Evolutionary conservation across 2,113 vertebrate species (phyloP).

Genomic region (Delphinus delphis): DNA sequence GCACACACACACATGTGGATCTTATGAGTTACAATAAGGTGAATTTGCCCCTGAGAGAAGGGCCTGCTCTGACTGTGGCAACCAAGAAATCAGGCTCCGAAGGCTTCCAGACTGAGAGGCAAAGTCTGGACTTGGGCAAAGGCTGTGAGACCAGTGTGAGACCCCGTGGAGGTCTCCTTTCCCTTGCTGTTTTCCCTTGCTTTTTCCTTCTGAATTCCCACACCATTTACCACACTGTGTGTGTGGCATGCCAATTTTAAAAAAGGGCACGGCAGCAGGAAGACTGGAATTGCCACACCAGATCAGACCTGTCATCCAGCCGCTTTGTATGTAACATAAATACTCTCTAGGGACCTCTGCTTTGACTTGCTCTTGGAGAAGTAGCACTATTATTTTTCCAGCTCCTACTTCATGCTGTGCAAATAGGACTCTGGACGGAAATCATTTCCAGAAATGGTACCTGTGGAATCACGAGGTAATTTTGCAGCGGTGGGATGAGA

Average conservation of each 20-base stretch:
- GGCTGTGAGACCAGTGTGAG: not conserved
- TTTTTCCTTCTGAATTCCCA: not conserved
- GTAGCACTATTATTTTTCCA: not conserved
- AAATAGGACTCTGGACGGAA: not conserved
- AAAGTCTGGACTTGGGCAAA: not conserved
- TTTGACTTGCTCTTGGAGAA: constrained; percentile 29
- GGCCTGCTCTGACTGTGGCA: not conserved
- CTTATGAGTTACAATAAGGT: not conserved
- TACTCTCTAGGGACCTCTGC: not conserved
- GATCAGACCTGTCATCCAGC: not conserved
- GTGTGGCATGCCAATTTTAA: not conserved
- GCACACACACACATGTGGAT: not conserved
- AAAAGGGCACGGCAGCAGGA: not conserved
- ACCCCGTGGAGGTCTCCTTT: not conserved
- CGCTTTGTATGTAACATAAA: not conserved
- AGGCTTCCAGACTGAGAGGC: not conserved
- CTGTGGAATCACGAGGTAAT: constrained; percentile 8
- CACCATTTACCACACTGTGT: not conserved
- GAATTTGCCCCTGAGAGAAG: not conserved
- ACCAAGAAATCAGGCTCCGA: not conserved
- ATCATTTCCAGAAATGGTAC: constrained; percentile 17
- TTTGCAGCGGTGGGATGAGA: not conserved
- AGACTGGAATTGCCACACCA: not conserved
- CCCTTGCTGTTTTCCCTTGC: not conserved
- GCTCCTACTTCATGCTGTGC: not conserved